Base-by-base conservation (phyloP, 2,113 vertebrate genomes). In the Todiramphus saurophagus region DNA sequence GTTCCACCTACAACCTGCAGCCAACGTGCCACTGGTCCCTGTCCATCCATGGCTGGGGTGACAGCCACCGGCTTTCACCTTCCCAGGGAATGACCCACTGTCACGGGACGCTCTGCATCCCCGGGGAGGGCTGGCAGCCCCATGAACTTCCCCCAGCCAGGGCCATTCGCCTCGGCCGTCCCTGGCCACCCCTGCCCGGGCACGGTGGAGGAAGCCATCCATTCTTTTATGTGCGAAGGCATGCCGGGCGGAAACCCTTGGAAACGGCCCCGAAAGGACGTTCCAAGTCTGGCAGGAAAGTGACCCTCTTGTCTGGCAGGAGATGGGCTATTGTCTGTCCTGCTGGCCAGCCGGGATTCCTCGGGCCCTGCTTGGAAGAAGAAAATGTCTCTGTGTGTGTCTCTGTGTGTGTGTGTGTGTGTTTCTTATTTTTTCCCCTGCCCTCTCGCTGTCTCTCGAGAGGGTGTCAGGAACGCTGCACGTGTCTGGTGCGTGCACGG, bases 261-360 rank as follows among this genome's bases (percentile, higher is more conserved):
- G 92, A 97, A 96, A 55, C 3, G 6, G 95, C 93, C 43, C 90
- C 33, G 4, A 68, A 62, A 95, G 94, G 96, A 95, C 95, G 50
- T 96, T 95, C 92, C 95, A 73, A 78, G 96, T 96, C 96, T 94
- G 94, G 89, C 96, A 96, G 96, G 96, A 97, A 97, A 96, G 88
- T 27, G 1, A 23, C 64, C 76, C 6, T 7, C 66, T 93, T 3
- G 25, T 94, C 96, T 96, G 96, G 96, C 96, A 97, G 95, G 92
- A 95, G 94, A 95, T 59, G 86, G 94, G 73, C 96, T 58, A 97
- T 97, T 97, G 96, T 97, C 95, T 92, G 80, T 70, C 24, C 94
- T 3, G 12, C 10, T 91, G 93, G 93, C 95, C 81, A 1, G 87
- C 90, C 31, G 90, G 96, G 96, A 96, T 96, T 97, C 96, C 96